A percentile compares a stretch with the other conserved stretches of the same genome.
Evolutionary conservation across 2,888 invertebrate genomes (phyloP).

Genomic region (Digitonthophagus gazella): DNA sequence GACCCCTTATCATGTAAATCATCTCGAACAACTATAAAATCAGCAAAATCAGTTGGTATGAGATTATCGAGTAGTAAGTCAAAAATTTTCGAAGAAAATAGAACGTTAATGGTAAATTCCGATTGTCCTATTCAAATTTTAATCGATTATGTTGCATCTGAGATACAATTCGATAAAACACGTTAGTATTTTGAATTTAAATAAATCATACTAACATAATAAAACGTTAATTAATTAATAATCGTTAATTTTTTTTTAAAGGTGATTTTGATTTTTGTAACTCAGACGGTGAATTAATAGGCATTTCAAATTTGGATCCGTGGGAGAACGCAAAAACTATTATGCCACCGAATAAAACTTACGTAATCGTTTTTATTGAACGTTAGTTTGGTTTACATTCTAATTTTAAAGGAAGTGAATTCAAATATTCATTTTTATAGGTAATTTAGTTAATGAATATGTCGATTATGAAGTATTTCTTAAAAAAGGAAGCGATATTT

Average conservation of each 20-base stretch:
- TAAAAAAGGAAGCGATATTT: background rate
- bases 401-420: background rate
- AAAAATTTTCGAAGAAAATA: conserved; percentile 8
- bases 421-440: background rate
- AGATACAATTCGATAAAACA: conserved; percentile 33
- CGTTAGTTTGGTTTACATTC: conserved; percentile 38
- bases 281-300: conserved; percentile 38
- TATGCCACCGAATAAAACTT: conserved; percentile 37
- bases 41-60: background rate
- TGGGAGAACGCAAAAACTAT: conserved; percentile 37
- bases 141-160: conserved; percentile 44
- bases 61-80: background rate
- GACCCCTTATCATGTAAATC: background rate
- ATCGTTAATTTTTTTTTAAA: conserved; percentile 27
- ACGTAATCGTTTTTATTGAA: conserved; percentile 39
- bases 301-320: conserved; percentile 35
- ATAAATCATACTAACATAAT: background rate
- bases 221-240: background rate
- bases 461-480: background rate
- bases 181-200: conserved; percentile 19
- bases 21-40: background rate
- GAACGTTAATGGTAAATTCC: conserved; percentile 44
- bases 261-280: conserved; percentile 44
- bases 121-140: conserved; percentile 48
- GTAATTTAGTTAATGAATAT: background rate